These are phyloP conservation scores for Montifringilla adamsi DNA, from an alignment of 2,113 vertebrate species.

Conservation along the genomic window DNA sequence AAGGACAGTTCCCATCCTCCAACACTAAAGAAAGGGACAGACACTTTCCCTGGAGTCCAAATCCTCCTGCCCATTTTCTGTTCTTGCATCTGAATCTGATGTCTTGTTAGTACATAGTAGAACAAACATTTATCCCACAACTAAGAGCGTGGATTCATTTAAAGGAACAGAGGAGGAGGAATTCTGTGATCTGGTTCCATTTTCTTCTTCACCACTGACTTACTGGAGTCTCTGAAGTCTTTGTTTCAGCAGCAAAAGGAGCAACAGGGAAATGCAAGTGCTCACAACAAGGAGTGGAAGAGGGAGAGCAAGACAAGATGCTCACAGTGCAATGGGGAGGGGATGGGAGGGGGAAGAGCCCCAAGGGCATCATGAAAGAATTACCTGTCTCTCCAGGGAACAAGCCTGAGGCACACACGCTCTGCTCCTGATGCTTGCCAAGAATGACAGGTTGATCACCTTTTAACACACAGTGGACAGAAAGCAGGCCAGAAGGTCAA, in stretches of 20 bases:
- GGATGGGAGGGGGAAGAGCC: not conserved
- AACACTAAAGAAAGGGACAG: not conserved
- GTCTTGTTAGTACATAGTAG: not conserved
- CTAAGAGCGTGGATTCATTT: not conserved
- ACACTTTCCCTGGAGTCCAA: not conserved
- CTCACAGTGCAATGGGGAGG: not conserved
- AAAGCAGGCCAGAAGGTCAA: constrained; percentile 46
- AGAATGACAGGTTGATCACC: constrained; percentile 1
- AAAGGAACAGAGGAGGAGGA: not conserved
- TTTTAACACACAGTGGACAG: not conserved
- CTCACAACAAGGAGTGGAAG: not conserved
- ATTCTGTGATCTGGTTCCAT: not conserved
- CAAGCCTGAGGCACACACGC: not conserved
- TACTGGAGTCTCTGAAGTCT: not conserved
- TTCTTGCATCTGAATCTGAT: not conserved
- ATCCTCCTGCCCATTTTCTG: not conserved
- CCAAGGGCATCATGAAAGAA: not conserved
- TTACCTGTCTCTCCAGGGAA: not conserved
- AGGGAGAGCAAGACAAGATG: not conserved
- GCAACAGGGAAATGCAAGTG: not conserved
- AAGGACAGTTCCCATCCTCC: not conserved
- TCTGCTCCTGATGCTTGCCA: not conserved
- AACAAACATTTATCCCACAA: not conserved
- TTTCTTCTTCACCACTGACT: not conserved
- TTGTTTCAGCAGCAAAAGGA: not conserved